Conservation (phyloP, 1,140 invertebrate species). For the Cotesia vestalis region DNA sequence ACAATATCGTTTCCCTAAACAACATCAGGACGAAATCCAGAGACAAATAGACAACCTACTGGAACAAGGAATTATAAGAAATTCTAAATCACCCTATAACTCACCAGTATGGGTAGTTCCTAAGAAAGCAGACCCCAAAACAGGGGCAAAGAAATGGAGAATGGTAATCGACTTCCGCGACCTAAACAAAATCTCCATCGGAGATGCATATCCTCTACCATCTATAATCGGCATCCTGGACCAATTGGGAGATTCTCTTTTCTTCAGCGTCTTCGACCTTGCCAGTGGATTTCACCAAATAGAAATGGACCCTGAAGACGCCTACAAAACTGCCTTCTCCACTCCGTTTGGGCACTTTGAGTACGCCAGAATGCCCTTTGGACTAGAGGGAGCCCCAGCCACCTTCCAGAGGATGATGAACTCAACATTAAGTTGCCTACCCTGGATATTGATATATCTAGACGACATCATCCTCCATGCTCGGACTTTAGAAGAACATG, state of each 20-base stretch:
- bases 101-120: neutral
- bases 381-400: constrained; percentile 10
- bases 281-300: constrained; percentile 25
- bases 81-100: neutral
- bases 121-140: too few species aligned
- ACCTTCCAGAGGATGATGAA: constrained; percentile 31
- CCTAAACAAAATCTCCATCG: constrained; percentile 21
- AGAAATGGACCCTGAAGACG: neutral
- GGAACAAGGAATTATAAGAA: neutral
- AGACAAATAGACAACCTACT: constrained; percentile 11
- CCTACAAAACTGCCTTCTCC: constrained; percentile 23
- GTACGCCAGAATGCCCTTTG: constrained; percentile 19
- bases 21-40: neutral
- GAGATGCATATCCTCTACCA: constrained; percentile 26
- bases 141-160: constrained; percentile 12
- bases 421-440: neutral
- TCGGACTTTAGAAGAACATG: constrained; percentile 5
- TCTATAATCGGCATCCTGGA: constrained; percentile 23
- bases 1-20: too few species aligned
- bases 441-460: constrained; percentile 40
- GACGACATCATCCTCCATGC: constrained; percentile 38
- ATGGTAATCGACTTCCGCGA: constrained; percentile 18
- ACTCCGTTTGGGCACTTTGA: constrained; percentile 14
- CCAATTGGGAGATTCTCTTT: constrained; percentile 19
- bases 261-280: constrained; percentile 16